phyloP scores from a whole-genome alignment of 1,140 invertebrate species.

The Drosophila saltans region DNA sequence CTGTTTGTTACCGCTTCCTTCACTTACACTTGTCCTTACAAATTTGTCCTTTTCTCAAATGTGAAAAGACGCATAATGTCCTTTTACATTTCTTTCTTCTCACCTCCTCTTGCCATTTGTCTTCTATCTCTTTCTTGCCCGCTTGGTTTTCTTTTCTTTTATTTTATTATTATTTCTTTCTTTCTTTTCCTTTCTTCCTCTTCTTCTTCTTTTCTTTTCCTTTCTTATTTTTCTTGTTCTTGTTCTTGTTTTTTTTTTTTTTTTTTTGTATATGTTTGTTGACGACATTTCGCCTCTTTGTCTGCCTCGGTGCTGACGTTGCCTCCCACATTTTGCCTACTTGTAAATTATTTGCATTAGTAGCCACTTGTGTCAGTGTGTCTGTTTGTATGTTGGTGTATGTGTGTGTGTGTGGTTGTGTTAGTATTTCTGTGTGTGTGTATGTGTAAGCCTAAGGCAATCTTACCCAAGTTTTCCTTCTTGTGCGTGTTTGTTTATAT shows the following conservation, averaged over 20 bases:
- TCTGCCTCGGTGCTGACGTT: constrained; percentile 59
- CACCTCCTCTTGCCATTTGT: constrained; percentile 28
- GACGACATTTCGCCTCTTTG: constrained; percentile 73
- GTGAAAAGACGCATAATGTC: constrained; percentile 82
- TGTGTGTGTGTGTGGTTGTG: constrained; percentile 14
- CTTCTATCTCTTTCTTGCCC: constrained; percentile 1
- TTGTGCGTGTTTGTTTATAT: constrained; percentile 74
- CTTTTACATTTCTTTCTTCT: constrained; percentile 61
- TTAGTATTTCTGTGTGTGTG: constrained; percentile 29
- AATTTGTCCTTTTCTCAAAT: constrained; percentile 82
- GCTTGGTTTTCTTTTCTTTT: constrained; percentile 36
- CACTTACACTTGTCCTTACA: constrained; percentile 81
- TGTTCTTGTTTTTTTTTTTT: constrained; percentile 33
- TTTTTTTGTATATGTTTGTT: constrained; percentile 56
- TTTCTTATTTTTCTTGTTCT: constrained; percentile 25
- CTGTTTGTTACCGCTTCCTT: constrained; percentile 66
- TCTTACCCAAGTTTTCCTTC: constrained; percentile 14
- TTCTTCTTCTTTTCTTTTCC: constrained; percentile 14
- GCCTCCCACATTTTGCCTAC: constrained; percentile 73
- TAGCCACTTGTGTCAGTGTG: constrained; percentile 74
- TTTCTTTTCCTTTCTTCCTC: constrained; percentile 15
- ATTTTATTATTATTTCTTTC: constrained; percentile 20
- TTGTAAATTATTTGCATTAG: constrained; percentile 82
- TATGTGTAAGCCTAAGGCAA: constrained; percentile 63
- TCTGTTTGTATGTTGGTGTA: constrained; percentile 26